Evolutionary conservation across 1,140 invertebrate genomes (phyloP).

Genomic region (Rhynchophorus ferrugineus): DNA sequence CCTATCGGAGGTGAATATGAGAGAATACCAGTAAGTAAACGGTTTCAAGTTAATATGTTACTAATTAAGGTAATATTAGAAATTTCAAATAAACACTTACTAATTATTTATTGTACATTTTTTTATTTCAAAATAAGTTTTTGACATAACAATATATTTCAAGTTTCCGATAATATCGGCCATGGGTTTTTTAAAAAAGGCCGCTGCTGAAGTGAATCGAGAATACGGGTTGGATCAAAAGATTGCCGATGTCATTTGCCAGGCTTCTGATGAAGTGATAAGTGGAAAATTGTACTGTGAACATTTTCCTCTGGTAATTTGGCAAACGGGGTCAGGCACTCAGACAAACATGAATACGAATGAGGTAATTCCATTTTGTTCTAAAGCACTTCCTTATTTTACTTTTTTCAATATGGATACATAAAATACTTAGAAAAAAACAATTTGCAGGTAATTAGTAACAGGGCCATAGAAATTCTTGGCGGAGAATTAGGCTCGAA

Average conservation of each 20-base stretch:
- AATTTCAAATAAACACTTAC: not conserved
- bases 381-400: not conserved
- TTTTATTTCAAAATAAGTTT: not conserved
- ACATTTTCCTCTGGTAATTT: constrained; percentile 96
- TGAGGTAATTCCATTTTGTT: constrained; percentile 48
- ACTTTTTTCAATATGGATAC: not conserved
- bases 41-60: not conserved
- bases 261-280: constrained; percentile 94
- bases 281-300: constrained; percentile 87
- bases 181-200: constrained; percentile 96
- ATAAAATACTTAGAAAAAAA: too few species aligned
- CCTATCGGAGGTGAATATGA: constrained; percentile 90
- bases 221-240: constrained; percentile 86
- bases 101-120: not conserved
- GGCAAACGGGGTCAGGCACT: constrained; percentile 99
- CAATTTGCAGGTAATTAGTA: constrained; percentile 60
- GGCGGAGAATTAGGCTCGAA: constrained; percentile 92
- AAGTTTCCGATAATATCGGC: constrained; percentile 85
- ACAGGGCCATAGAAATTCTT: constrained; percentile 91
- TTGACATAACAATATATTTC: constrained; percentile 22
- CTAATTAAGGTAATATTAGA: too few species aligned
- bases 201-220: constrained; percentile 91
- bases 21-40: constrained; percentile 72
- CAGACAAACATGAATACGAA: constrained; percentile 99
- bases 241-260: constrained; percentile 79